phyloP scores from a whole-genome alignment of 2,113 vertebrate species.

The Myanophis thanlyinensis region DNA sequence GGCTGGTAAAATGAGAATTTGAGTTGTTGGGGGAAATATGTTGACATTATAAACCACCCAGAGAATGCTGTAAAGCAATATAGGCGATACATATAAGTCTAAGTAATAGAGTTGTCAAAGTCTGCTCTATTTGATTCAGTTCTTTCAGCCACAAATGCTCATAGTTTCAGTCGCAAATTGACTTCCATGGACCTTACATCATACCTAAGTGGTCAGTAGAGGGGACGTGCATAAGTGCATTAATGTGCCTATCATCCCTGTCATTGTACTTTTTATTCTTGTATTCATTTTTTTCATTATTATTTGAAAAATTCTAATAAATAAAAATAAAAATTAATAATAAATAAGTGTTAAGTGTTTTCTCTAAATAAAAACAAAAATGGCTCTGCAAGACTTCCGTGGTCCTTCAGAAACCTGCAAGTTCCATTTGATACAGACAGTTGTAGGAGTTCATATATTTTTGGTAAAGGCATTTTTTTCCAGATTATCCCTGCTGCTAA shows the following conservation, averaged over 20 bases:
- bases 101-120: no score
- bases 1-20: background rate
- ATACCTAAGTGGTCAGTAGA: no score
- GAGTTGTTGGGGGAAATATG: background rate
- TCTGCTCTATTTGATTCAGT: no score
- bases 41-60: background rate
- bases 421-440: background rate
- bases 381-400: background rate
- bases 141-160: no score
- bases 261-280: no score
- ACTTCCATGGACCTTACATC: no score
- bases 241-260: no score
- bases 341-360: background rate
- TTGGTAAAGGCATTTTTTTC: background rate
- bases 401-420: background rate
- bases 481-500: background rate
- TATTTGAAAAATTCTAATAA: no score
- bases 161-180: no score
- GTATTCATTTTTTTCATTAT: no score
- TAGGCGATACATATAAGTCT: background rate
- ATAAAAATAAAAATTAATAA: no score
- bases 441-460: background rate
- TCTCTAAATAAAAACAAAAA: background rate
- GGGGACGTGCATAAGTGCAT: no score
- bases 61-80: background rate